Base-by-base conservation (phyloP, 2,797 vertebrate genomes). In the Characodon lateralis region DNA sequence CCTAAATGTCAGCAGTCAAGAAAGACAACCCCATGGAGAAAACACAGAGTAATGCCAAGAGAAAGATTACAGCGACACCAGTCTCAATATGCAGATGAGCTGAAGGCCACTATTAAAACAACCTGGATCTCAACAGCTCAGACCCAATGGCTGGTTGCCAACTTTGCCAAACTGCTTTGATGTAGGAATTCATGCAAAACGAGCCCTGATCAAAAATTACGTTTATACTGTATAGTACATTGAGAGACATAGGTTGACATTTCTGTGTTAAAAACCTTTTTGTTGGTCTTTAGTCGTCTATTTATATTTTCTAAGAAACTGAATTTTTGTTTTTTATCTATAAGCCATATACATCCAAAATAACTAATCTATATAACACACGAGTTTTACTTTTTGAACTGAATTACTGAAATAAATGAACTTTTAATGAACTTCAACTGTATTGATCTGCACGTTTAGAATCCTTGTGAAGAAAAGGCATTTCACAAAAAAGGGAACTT, bases 401-500 rank as follows among this genome's bases (percentile, higher is more conserved):
- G 20, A 69, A 46, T 46, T 46, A 26, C 35, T 46, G 22, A 46
- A 69, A 46, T 43, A 43, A 41, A 43, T 24, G 0, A 68, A 68
- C 2, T 6, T 8, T 68, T 13, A 24, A 12, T 24, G 65, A 68
- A 6, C 13, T 2, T 65, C 10, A 46, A 14, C 46, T 69, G 46
- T 2, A 46, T 26, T 26, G 12, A 70, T 43, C 6, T 8, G 12
- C 43, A 16, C 9, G 1, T n/a, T 63, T 2, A 43, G 9, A 41
- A 71, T 68, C n/a, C 22, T 70, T n/a, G 71, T 35, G 35, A 78
- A 88, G 24, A 28, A 50, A 87, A 18, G 43, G 80, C 26, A 58
- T 80, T 83, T 31, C 51, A 56, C 13, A 48, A 24, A 79, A 88
- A 87, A 74, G 79, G 80, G 87, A 93, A 89, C 61, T 59, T 1